Conservation (phyloP, 2,113 vertebrate species). For the Ardeotis arabs region DNA sequence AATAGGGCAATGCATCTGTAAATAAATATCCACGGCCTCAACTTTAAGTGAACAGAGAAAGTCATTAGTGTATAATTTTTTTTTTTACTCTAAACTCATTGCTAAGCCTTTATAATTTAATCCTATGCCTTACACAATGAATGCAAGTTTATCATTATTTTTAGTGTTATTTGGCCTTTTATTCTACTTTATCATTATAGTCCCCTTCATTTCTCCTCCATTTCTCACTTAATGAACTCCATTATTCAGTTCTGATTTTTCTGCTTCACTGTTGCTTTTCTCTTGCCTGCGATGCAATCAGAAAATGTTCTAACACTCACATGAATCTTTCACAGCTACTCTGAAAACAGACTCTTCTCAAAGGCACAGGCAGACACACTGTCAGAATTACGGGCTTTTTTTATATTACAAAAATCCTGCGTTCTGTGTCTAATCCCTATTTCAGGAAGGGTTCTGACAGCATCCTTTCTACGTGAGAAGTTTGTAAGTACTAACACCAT, state of each 20-base stretch:
- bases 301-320: not conserved
- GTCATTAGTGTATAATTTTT: not conserved
- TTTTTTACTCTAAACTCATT: not conserved
- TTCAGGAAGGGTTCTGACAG: not conserved
- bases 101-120: not conserved
- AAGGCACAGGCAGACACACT: not conserved
- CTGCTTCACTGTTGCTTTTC: not conserved
- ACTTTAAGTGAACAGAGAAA: not conserved
- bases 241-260: not conserved
- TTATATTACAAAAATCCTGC: not conserved
- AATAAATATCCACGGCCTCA: not conserved
- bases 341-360: not conserved
- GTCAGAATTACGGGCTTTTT: not conserved
- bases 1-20: not conserved
- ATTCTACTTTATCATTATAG: not conserved
- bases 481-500: not conserved
- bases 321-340: not conserved
- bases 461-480: not conserved
- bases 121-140: not conserved
- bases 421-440: not conserved
- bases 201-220: not conserved
- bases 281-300: not conserved
- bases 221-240: not conserved
- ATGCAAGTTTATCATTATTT: not conserved
- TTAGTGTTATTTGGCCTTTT: not conserved